These are phyloP conservation scores for Cephus runcator DNA, from an alignment of 2,888 invertebrate genomes.

Conservation along the genomic window DNA sequence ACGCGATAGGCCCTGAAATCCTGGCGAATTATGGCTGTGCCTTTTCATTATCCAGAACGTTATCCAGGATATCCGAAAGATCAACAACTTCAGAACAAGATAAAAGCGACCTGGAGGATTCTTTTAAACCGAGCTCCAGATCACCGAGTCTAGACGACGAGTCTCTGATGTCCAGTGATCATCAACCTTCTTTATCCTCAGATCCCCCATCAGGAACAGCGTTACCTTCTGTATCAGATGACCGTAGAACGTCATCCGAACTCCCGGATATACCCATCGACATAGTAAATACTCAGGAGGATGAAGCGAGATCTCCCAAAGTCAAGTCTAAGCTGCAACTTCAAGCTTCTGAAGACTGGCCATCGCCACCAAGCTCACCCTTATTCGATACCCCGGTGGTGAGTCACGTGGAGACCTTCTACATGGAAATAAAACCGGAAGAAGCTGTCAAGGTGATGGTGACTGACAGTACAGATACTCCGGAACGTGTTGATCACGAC, in stretches of 20 bases:
- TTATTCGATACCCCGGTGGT: slow-evolving; percentile 77
- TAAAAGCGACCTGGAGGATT: slow-evolving; percentile 86
- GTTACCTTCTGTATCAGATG: slow-evolving; percentile 75
- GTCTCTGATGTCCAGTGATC: slow-evolving; percentile 84
- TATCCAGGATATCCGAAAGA: slow-evolving; percentile 87
- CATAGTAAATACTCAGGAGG: slow-evolving; percentile 68
- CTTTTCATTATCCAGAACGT: slow-evolving; percentile 79
- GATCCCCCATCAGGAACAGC: slow-evolving; percentile 74
- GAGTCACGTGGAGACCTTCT: slow-evolving; percentile 83
- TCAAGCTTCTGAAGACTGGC: slow-evolving; percentile 84
- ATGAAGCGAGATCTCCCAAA: slow-evolving; percentile 57
- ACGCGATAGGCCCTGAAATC: slow-evolving; percentile 77
- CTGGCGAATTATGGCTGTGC: slow-evolving; percentile 78
- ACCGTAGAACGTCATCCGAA: slow-evolving; percentile 84
- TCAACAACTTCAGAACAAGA: slow-evolving; percentile 88
- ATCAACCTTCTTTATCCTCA: slow-evolving; percentile 86
- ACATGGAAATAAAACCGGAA: slow-evolving; percentile 80
- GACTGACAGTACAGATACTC: slow-evolving; percentile 76
- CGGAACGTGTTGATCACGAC: slow-evolving; percentile 64
- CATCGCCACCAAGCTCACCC: slow-evolving; percentile 80
- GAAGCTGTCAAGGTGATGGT: slow-evolving; percentile 82
- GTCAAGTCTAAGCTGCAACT: slow-evolving; percentile 47
- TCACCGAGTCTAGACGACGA: slow-evolving; percentile 88
- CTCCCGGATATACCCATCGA: slow-evolving; percentile 88
- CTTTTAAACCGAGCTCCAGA: slow-evolving; percentile 85